A percentile compares a stretch with the other conserved stretches of the same genome.
These are phyloP conservation scores for Bergia sp. DNA, from an alignment of 92 coral and sea anemone species.

Conservation along the genomic window DNA sequence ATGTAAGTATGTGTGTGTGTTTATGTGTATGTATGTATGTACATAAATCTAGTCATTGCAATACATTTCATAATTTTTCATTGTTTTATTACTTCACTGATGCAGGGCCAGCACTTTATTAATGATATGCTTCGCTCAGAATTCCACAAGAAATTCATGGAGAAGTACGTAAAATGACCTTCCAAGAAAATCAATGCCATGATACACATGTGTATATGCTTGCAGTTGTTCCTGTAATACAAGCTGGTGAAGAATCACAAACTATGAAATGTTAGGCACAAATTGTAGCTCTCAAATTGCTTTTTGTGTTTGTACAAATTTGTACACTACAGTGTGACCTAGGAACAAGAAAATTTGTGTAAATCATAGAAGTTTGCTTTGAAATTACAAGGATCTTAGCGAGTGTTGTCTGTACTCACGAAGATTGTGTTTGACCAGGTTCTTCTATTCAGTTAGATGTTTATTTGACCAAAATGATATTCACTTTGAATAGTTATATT, in stretches of 20 bases:
- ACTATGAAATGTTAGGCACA: not conserved
- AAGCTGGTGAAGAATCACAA: not conserved
- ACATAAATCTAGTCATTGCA: not conserved
- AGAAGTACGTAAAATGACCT: constrained; percentile 85
- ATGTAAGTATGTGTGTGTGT: no score
- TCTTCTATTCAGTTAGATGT: not conserved
- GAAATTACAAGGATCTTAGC: not conserved
- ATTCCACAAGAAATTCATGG: constrained; percentile 98
- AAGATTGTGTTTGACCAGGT: no score
- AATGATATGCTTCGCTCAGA: constrained; percentile 96
- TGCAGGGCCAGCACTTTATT: constrained; percentile 88
- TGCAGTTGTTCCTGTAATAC: not conserved
- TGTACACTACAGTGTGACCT: not conserved
- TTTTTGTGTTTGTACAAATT: not conserved
- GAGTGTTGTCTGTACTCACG: not conserved
- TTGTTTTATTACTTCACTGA: constrained; percentile 18
- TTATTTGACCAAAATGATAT: no score
- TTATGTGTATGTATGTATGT: no score
- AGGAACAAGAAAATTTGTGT: not conserved
- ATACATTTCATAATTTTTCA: not conserved
- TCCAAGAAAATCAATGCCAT: not conserved
- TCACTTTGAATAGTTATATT: no score
- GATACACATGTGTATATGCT: not conserved
- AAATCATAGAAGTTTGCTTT: not conserved
- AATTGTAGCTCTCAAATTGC: not conserved